Evolutionary conservation across 2,113 vertebrate genomes (phyloP).

Genomic region (Tympanuchus pallidicinctus): DNA sequence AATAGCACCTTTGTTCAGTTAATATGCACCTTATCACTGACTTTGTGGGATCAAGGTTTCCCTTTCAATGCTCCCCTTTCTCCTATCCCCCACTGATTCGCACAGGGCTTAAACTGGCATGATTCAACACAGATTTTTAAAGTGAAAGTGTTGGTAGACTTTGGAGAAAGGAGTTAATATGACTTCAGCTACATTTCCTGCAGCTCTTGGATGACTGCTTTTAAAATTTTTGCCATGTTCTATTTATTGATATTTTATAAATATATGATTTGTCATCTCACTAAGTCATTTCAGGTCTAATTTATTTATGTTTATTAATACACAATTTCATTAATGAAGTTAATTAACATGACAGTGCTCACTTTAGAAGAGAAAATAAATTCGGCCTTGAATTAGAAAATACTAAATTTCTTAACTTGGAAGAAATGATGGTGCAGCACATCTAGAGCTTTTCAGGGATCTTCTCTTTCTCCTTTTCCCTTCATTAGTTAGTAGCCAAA

Average conservation of each 20-base stretch:
- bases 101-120: background rate
- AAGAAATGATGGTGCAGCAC: background rate
- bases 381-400: background rate
- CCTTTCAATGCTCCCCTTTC: background rate
- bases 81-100: background rate
- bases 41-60: background rate
- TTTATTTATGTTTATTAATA: constrained; percentile 36
- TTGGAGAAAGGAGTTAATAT: background rate
- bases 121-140: background rate
- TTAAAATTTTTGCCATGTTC: background rate
- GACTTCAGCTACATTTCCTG: background rate
- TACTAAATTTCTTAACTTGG: background rate
- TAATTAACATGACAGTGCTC: background rate
- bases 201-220: background rate
- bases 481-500: constrained; percentile 20
- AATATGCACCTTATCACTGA: background rate
- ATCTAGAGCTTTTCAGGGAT: background rate
- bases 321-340: constrained; percentile 5
- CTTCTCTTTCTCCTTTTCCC: background rate
- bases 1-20: background rate
- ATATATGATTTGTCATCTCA: background rate
- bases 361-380: constrained; percentile 22
- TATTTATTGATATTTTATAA: constrained; percentile 14
- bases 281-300: background rate
- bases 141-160: background rate